Base-by-base conservation (phyloP, 2,113 vertebrate genomes). In the Gasterosteus aculeatus region DNA sequence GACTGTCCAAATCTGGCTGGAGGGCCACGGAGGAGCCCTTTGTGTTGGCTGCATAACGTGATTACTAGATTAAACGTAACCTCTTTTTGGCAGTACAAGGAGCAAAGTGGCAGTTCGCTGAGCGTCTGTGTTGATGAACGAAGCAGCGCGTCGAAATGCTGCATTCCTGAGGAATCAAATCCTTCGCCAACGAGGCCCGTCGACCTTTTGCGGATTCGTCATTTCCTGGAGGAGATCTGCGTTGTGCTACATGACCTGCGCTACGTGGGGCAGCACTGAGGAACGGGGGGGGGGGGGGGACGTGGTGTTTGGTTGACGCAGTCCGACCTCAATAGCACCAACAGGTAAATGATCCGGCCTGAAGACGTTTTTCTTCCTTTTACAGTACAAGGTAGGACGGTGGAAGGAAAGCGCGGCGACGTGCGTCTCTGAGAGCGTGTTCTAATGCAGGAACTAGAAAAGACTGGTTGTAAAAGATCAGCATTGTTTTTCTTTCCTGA, bases 401-500 rank as follows among this genome's bases (percentile, higher is more conserved):
- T 67, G 38, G 79, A 72, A 83, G 82, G 75, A 72, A 80, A 76
- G 79, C 72, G 66, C 74, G 61, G 72, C 51, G 64, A 73, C 12
- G 22, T 19, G 39, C 69, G 83, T 66, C 66, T 87, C 89, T 64
- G 80, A 91, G 86, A 85, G 66, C 15, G 22, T 63, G n/a, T 73
- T 64, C 39, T 57, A 22, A 57, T 11, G 38, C 73, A 84, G 47
- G 75, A 86, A 81, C 39, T 84, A 84, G 60, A 88, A 88, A 88
- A 90, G 39, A 82, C 71, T 72, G 44, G 7, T 73, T 73, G 75
- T 81, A 64, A 83, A 83, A 81, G 29, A 68, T 82, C 83, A 86
- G 75, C 79, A 56, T 67, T 78, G 81, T 83, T 83, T 62, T 26
- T 86, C 87, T 77, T 87, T 90, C 89, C 92, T 92, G 89, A 93